Conservation (phyloP, 2,888 invertebrate genomes). For the Ormia ochracea region DNA sequence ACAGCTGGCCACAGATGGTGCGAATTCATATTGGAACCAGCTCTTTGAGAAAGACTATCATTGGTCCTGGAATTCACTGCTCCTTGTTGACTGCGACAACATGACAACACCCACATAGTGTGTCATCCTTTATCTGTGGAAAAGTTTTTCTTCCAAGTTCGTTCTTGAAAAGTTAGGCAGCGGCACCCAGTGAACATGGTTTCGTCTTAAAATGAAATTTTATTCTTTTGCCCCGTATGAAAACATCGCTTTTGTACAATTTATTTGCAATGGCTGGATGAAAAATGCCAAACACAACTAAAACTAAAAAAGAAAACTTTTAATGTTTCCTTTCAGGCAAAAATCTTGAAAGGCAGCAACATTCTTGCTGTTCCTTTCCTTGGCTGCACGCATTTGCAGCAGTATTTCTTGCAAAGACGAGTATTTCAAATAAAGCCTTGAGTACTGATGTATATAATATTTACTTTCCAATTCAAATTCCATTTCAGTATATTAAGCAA, state of each 20-base stretch:
- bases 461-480: conserved; percentile 58
- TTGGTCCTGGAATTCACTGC: conserved; percentile 42
- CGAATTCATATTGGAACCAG: conserved; percentile 32
- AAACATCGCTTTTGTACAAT: conserved; percentile 43
- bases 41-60: conserved; percentile 40
- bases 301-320: conserved; percentile 53
- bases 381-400: not conserved
- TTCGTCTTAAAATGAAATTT: conserved; percentile 16
- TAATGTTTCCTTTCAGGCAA: conserved; percentile 52
- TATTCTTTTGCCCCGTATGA: conserved; percentile 6
- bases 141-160: conserved; percentile 7
- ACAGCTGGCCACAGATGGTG: conserved; percentile 51
- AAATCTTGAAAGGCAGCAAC: conserved; percentile 10
- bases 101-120: not conserved
- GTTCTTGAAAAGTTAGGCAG: not conserved
- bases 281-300: conserved; percentile 45
- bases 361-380: conserved; percentile 1
- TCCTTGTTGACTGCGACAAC: conserved; percentile 8
- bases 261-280: conserved; percentile 45
- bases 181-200: not conserved
- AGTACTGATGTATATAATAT: conserved; percentile 39
- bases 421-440: not conserved
- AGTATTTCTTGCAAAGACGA: not conserved
- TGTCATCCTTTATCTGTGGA: not conserved
- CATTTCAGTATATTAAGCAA: conserved; percentile 54